Evolutionary conservation across 2,888 invertebrate species (phyloP).

Genomic region (Xanthorhoe spadicearia): DNA sequence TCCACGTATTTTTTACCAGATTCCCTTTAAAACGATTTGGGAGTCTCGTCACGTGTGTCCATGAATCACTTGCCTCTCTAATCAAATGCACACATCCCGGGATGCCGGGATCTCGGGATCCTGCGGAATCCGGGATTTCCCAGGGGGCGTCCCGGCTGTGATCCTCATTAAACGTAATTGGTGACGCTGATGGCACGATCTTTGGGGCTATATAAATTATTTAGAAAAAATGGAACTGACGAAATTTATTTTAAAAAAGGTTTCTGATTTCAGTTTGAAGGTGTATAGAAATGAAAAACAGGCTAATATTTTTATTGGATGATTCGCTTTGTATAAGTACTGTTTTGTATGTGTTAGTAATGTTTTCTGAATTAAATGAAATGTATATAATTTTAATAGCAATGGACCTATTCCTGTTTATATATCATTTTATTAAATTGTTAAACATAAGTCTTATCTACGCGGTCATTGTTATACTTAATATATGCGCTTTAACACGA

Average conservation of each 20-base stretch:
- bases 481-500: too few species aligned
- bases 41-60: slow-evolving; percentile 49
- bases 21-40: slow-evolving; percentile 23
- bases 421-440: too few species aligned
- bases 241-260: neutral
- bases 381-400: too few species aligned
- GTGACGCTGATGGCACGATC: slow-evolving; percentile 59
- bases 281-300: too few species aligned
- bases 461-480: too few species aligned
- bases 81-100: slow-evolving; percentile 53
- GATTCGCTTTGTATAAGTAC: too few species aligned
- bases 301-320: too few species aligned
- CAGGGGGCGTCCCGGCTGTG: slow-evolving; percentile 45
- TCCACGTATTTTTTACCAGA: neutral
- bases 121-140: slow-evolving; percentile 41
- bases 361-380: too few species aligned
- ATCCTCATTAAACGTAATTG: slow-evolving; percentile 67
- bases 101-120: slow-evolving; percentile 45
- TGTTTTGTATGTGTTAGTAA: too few species aligned
- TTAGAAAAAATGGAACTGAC: neutral
- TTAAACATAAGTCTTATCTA: too few species aligned
- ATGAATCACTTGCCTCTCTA: slow-evolving; percentile 51
- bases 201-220: slow-evolving; percentile 16
- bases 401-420: too few species aligned
- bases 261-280: too few species aligned